These are phyloP conservation scores for Bombycilla garrulus DNA, from an alignment of 2,113 vertebrate species.

Conservation along the genomic window DNA sequence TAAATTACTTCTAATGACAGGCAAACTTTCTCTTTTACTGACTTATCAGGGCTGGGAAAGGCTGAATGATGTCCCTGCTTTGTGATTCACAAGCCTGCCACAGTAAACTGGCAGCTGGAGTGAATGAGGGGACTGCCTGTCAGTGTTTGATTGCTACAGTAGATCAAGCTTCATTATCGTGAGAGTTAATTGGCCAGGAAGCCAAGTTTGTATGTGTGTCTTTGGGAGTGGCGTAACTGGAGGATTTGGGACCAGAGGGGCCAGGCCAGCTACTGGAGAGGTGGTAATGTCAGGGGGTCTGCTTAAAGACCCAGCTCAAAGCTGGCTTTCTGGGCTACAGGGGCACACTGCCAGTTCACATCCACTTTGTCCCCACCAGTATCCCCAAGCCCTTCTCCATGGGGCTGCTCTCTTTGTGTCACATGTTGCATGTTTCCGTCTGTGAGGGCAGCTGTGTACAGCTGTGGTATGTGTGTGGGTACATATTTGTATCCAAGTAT, in stretches of 20 bases:
- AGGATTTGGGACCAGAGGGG: neutral
- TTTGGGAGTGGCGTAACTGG: neutral
- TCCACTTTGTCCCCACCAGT: neutral
- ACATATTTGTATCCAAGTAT: neutral
- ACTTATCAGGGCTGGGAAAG: neutral
- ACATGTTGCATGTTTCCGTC: fast-evolving
- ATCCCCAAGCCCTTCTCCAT: neutral
- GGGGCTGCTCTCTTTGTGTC: neutral
- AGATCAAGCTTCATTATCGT: neutral
- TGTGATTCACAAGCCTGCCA: neutral
- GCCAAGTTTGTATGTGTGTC: neutral
- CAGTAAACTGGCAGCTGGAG: neutral
- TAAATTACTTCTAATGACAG: neutral
- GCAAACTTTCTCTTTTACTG: neutral
- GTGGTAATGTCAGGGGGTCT: neutral
- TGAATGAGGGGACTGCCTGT: neutral
- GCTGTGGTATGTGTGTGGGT: neutral
- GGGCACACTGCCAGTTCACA: fast-evolving
- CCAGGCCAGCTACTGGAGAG: neutral
- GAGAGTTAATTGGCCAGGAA: neutral
- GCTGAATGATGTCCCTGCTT: neutral
- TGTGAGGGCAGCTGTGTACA: neutral
- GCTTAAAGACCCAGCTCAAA: neutral
- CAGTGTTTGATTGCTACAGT: neutral
- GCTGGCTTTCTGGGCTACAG: neutral